Evolutionary conservation across 2,113 vertebrate genomes (phyloP), one percentile per base, ranked within the genome.

Genomic region (Periophthalmodon schlosseri): DNA sequence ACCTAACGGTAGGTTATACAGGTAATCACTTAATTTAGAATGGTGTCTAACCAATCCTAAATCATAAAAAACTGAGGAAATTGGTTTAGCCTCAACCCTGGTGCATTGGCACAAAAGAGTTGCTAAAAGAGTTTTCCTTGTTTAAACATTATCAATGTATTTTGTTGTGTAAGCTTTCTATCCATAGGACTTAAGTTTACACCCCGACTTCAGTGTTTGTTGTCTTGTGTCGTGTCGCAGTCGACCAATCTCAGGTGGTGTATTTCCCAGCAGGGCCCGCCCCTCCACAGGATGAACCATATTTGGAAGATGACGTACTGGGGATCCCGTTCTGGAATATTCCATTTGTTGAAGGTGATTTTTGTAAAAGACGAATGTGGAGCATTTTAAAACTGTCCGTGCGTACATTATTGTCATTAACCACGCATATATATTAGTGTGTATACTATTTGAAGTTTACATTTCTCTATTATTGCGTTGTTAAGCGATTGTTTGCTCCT

Each of bases 201-300:
- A 82, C 83, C 87, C 82, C 86, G 83, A 72, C 33, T 34, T 57
- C 63, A 72, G 68, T 86, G 86, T 91, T 91, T 90, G 87, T 91
- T 91, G 80, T 87, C 75, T 88, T 88, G 86, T 78, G 88, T 90
- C 84, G 87, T 68, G 61, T 54, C 57, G 46, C 75, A 81, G 77
- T 87, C 75, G 66, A 69, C 86, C 79, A 83, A 80, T 83, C 73
- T 86, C 69, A 49, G 57, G 61, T 57, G 63, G 76, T 78, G 61
- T 60, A 57, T 85, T 94, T 95, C 91, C 92, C 90, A 93, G 85
- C 87, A 94, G 57, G 70, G 36, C 15, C 84, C 90, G 87, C 88
- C 93, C 90, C 68, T 76, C 85, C 77, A 91, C 93, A 95, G 94
- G 94, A 94, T 94, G 87, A 86, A 86, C 94, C 94, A 93, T 94